Base-by-base conservation (phyloP, 2,888 invertebrate genomes). In the Unio pictorum region DNA sequence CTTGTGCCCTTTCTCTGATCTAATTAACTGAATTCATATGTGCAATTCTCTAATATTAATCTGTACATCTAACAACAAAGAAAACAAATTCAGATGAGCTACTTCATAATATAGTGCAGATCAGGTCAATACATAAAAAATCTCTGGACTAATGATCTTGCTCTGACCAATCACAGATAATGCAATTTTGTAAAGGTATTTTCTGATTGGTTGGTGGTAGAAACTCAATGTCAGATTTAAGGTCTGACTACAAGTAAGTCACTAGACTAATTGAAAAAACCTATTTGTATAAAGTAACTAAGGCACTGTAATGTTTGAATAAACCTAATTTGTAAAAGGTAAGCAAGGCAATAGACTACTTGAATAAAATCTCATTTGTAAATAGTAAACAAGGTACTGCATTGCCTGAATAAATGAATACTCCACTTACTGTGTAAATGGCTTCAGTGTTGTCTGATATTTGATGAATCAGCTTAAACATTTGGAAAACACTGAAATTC, bases 401-500 rank as follows among this genome's bases (percentile, higher is more conserved):
- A 63, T n/a, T 63, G n/a, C 8, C 11, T 8, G 23, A 26, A 55
- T 45, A 54, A 63, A 34, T 28, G 28, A 20, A 20, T 18, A 18
- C 30, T 57, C 54, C 18, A 55, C 67, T 74, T 70, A 86, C 86
- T 72, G 75, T 81, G 69, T 87, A 88, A 23, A 82, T 76, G 11
- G 87, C 81, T 18, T 87, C 82, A 66, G 75, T 79, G 75, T 76
- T 81, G 71, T 83, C 80, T 63, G 82, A 76, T 1, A 88, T 69
- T 67, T 83, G 67, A 55, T 88, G 88, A 66, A 88, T 85, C 66
- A 84, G 69, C 63, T 78, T 82, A 67, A 86, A 87, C 66, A 83
- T 80, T 45, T 79, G 71, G 68, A 88, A 88, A 65, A 78, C 81
- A 18, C 85, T 86, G 81, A 23, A 83, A 80, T 34, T 20, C 58